These are phyloP conservation scores for Montipora capricornis DNA, from an alignment of 64 coral and sea anemone species.

Conservation along the genomic window DNA sequence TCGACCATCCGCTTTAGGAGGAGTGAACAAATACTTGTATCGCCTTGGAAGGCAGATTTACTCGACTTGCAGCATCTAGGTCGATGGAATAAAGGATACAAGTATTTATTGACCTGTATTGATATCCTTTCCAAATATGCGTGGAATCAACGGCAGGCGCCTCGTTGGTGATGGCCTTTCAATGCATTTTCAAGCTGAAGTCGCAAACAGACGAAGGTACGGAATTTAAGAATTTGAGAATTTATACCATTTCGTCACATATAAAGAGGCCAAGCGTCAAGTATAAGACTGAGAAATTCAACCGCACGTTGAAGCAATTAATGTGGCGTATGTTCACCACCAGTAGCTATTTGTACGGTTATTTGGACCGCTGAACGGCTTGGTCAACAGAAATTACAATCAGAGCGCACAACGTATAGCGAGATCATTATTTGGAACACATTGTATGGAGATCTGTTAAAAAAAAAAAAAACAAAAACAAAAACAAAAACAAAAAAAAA, in stretches of 20 bases:
- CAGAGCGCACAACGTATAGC: not conserved
- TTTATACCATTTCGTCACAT: not conserved
- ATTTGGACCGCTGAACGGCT: conserved; percentile 6
- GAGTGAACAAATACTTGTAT: not conserved
- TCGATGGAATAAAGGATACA: conserved; percentile 7
- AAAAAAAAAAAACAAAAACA: no score
- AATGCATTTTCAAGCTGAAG: no score
- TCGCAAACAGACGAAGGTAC: no score
- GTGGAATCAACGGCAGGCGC: no score
- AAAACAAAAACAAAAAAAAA: no score
- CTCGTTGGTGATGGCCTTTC: no score
- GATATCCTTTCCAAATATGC: not conserved
- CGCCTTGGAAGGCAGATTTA: not conserved
- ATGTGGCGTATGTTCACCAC: conserved; percentile 49
- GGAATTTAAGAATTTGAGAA: not conserved
- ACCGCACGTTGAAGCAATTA: not conserved
- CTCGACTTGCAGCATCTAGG: not conserved
- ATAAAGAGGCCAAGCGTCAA: not conserved
- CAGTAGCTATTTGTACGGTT: not conserved
- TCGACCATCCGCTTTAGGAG: not conserved
- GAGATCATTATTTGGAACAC: conserved; percentile 25
- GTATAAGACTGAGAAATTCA: no score
- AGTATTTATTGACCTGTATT: conserved; percentile 16
- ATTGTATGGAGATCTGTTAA: not conserved
- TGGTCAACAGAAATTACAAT: conserved; percentile 46